Evolutionary conservation across 2,888 invertebrate genomes (phyloP), one percentile per base, ranked within the genome.

Genomic region (Didymodactylos carnosus): DNA sequence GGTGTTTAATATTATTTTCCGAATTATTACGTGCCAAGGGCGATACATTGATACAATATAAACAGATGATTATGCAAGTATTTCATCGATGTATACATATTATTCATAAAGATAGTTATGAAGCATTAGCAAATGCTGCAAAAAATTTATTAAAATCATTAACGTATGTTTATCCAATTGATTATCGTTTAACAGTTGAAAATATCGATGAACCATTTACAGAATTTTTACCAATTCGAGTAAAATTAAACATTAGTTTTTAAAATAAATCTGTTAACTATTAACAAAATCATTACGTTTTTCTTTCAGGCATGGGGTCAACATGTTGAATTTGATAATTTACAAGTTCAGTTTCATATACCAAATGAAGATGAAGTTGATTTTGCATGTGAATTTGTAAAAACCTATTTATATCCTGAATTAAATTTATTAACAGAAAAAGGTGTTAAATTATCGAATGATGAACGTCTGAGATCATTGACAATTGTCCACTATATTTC

Each of bases 281-380:
- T n/a, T n/a, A n/a, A n/a, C n/a, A n/a, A n/a, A n/a, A n/a, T n/a
- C n/a, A n/a, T n/a, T n/a, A n/a, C n/a, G n/a, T n/a, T 41, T 71
- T 2, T 43, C n/a, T 43, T 71, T 13, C 29, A 73, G 73, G 62
- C 71, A 51, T 74, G 74, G 74, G 74, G 74, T 27, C 40, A 40
- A 25, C 35, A 89, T 0, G 87, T 88, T 25, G 84, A 88, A 78
- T 82, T 90, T 27, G 85, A 88, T 73, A 86, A 88, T 39, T 84
- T 89, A 25, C 85, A 88, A 11, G 84, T 91, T 27, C 84, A 88
- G 51, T 93, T 91, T 91, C 90, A 91, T 79, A 84, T 88, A 70
- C 92, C 93, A 0, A 87, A 85, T 29, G 84, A 86, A 29, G 87
- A 86, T 49, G 92, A 92, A 81, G 86, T 89, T 0, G 82, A 84